Evolutionary conservation across 2,888 invertebrate genomes (phyloP), one percentile per base, ranked within the genome.

Genomic region (Clunio marinus): DNA sequence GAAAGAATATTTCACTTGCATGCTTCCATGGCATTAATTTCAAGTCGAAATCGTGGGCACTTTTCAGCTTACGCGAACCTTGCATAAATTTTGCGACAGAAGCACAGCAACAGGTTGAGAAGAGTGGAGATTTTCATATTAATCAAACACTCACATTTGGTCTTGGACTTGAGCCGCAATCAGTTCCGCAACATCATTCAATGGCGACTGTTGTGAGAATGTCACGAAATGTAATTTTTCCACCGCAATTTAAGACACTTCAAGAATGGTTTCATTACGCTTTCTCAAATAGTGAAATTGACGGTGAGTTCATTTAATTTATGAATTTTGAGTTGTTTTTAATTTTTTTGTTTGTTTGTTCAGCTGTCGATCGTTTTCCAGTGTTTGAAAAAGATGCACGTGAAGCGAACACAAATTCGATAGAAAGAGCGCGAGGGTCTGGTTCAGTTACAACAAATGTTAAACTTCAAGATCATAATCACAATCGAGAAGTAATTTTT

Each of bases 21-120:
- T 97, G 97, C 78, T 97, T 97, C 83, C 96, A 97, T 78, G 97
- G 97, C 35, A 92, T 94, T 76, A 96, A 96, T 80, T 95, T 97
- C 78, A 93, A 95, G 77, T 87, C 94, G 69, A 96, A 96, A 80
- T 93, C 92, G 1, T 97, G 97, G 96, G 96, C 96, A 4, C 78
- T 97, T 71, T 97, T 97, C 78, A 94, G 93, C 73, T 82, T 97
- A 71, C 89, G 91, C 76, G 93, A 96, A 74, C 96, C 96, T 0
- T 90, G 89, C 75, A 93, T 96, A 72, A 91, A 90, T 74, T 96
- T 96, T 78, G 89, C 93, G 15, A 93, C 95, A 0, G 95, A 96
- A 77, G 94, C 96, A 0, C 93, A 95, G 77, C n/a, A n/a, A n/a
- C 92, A 95, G 76, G 84, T 89, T 63, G 86, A 88, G 22, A 84